Conservation (phyloP, 2,113 vertebrate genomes). For the Aplodontia rufa region DNA sequence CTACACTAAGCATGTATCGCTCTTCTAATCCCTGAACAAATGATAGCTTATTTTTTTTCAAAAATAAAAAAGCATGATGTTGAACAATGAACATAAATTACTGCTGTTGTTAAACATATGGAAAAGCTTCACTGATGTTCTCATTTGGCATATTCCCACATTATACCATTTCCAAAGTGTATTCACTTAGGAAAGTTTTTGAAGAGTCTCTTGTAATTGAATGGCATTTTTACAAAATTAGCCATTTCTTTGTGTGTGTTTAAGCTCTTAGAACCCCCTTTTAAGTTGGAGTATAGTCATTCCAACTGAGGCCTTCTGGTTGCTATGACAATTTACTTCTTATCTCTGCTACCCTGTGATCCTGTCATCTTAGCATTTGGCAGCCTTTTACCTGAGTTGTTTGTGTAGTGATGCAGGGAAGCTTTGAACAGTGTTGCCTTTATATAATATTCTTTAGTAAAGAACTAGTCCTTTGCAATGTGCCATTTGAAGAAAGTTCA, state of each 20-base stretch:
- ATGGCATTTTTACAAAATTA: slow-evolving; percentile 58
- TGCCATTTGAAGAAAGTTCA: slow-evolving; percentile 74
- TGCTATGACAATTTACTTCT: slow-evolving; percentile 69
- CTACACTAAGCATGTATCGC: background rate
- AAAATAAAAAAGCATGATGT: slow-evolving; percentile 40
- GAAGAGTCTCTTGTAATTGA: slow-evolving; percentile 3
- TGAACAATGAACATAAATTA: slow-evolving; percentile 35
- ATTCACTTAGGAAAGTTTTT: slow-evolving; percentile 45
- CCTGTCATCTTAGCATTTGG: slow-evolving; percentile 46
- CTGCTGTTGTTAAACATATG: background rate
- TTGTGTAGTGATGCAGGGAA: slow-evolving; percentile 62
- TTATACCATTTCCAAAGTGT: slow-evolving; percentile 2
- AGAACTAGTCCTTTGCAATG: slow-evolving; percentile 56
- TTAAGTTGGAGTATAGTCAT: slow-evolving; percentile 29
- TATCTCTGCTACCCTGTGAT: slow-evolving; percentile 66
- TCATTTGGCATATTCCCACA: background rate
- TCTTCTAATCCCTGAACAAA: background rate
- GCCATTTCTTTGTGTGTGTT: slow-evolving; percentile 45
- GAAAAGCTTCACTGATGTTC: background rate
- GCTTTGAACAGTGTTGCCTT: slow-evolving; percentile 72
- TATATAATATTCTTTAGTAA: slow-evolving; percentile 64
- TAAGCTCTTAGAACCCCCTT: slow-evolving; percentile 35
- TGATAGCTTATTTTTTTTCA: slow-evolving; percentile 21
- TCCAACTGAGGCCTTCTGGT: slow-evolving; percentile 36
- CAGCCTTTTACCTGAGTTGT: slow-evolving; percentile 55